A percentile compares a stretch with the other conserved stretches of the same genome.
These are phyloP conservation scores for Periphyllus acericola DNA, from an alignment of 2,888 invertebrate genomes.

Conservation along the genomic window DNA sequence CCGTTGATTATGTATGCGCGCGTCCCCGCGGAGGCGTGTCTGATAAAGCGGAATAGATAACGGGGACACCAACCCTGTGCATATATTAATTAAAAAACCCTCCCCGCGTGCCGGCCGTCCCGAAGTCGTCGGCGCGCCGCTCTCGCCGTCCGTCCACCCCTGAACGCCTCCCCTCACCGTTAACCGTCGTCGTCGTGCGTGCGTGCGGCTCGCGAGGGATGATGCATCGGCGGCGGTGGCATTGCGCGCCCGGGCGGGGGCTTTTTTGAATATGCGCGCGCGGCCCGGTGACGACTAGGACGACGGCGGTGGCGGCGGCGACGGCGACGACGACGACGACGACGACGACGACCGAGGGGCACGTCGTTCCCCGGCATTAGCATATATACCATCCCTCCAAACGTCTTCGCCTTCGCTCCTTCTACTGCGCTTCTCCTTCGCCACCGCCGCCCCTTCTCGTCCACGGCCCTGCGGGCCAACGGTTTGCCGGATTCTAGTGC, in stretches of 20 bases:
- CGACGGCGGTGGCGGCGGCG: slow-evolving; percentile 26
- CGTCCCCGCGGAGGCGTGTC: slow-evolving; percentile 50
- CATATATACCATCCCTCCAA: slow-evolving; percentile 48
- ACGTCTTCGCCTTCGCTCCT: not conserved
- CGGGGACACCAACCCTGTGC: slow-evolving; percentile 50
- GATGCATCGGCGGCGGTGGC: not conserved
- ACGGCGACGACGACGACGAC: slow-evolving; percentile 11
- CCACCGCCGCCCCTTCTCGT: not conserved
- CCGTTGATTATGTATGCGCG: slow-evolving; percentile 47
- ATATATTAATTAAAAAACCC: slow-evolving; percentile 57
- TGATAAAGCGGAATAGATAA: slow-evolving; percentile 58
- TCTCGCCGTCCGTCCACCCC: not conserved
- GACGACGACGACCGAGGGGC: slow-evolving; percentile 4
- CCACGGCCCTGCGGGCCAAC: slow-evolving; percentile 23
- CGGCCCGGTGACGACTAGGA: slow-evolving; percentile 5
- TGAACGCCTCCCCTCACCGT: not conserved
- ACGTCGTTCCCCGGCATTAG: slow-evolving; percentile 56
- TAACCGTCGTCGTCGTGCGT: not conserved
- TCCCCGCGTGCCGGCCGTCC: not conserved
- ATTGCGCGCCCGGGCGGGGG: slow-evolving; percentile 47
- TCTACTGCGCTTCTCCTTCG: not conserved
- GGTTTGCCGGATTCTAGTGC: slow-evolving; percentile 49
- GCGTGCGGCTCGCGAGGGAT: not conserved
- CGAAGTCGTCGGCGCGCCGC: not conserved
- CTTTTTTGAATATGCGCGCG: slow-evolving; percentile 61